Percentiles rank a stretch among this genome's conserved stretches.
Evolutionary conservation across 2,888 invertebrate species (phyloP).

Genomic region (Helicoverpa assulta): DNA sequence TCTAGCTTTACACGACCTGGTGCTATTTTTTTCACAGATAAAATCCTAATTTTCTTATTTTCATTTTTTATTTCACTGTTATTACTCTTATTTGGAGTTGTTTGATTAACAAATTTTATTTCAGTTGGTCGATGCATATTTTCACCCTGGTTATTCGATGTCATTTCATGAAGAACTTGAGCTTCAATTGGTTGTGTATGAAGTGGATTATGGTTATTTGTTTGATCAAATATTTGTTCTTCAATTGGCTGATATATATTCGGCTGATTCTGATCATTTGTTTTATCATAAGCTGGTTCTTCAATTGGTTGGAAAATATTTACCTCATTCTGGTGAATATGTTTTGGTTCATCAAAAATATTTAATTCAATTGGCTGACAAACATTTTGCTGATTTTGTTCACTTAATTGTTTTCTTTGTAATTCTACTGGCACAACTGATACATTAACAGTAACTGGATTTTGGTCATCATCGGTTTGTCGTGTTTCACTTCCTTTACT

Average conservation of each 20-base stretch:
- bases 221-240: slow-evolving; percentile 3
- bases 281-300: neutral
- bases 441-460: slow-evolving; percentile 25
- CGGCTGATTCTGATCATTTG: neutral
- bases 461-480: slow-evolving; percentile 2
- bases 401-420: slow-evolving; percentile 20
- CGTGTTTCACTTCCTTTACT: slow-evolving; percentile 19
- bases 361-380: slow-evolving; percentile 3
- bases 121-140: slow-evolving; percentile 5
- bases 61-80: slow-evolving; percentile 54
- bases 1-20: slow-evolving; percentile 70
- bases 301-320: neutral
- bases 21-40: slow-evolving; percentile 80
- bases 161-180: slow-evolving; percentile 3
- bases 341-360: neutral
- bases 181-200: slow-evolving; percentile 12
- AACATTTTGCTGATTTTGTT: slow-evolving; percentile 20
- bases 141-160: neutral
- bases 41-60: slow-evolving; percentile 74
- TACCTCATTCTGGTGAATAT: neutral
- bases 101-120: neutral
- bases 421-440: slow-evolving; percentile 45
- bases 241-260: slow-evolving; percentile 10
- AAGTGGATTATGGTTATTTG: neutral
- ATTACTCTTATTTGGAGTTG: slow-evolving; percentile 2